phyloP scores from a whole-genome alignment of 1,140 invertebrate genomes.

The Brachionus sp. region DNA sequence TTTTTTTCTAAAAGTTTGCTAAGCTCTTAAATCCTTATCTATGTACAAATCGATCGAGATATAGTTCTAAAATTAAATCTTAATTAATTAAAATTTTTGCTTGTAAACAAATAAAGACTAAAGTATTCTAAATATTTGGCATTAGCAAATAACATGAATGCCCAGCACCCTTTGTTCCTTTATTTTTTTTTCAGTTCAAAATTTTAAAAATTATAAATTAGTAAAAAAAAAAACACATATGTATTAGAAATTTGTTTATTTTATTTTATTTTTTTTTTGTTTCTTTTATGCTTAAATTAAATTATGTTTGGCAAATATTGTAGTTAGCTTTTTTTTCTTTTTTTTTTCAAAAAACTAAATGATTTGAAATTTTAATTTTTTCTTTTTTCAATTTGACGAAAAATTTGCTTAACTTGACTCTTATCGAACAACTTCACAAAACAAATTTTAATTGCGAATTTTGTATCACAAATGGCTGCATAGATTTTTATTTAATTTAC shows the following conservation, averaged over 20 bases:
- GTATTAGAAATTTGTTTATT: neutral
- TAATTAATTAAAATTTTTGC: conserved; percentile 35
- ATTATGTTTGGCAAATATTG: neutral
- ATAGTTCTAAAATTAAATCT: conserved; percentile 23
- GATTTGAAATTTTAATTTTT: neutral
- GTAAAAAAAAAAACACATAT: neutral
- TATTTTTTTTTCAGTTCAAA: neutral
- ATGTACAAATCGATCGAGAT: neutral
- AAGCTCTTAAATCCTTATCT: conserved; percentile 35
- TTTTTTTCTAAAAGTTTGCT: neutral
- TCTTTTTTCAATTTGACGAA: neutral
- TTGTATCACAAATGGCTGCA: neutral
- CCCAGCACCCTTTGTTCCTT: neutral
- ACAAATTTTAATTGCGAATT: neutral
- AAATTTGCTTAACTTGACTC: neutral
- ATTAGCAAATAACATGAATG: neutral
- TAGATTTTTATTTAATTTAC: neutral
- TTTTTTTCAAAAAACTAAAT: neutral
- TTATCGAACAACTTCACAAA: neutral
- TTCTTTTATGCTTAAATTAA: neutral
- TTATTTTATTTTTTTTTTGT: too few species aligned
- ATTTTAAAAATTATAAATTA: neutral
- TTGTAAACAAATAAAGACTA: neutral
- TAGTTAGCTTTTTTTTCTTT: neutral
- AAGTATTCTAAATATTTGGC: conserved; percentile 8